Evolutionary conservation across 2,113 vertebrate species (phyloP), one percentile per base, ranked within the genome.

Genomic region (Edolisoma coerulescens): DNA sequence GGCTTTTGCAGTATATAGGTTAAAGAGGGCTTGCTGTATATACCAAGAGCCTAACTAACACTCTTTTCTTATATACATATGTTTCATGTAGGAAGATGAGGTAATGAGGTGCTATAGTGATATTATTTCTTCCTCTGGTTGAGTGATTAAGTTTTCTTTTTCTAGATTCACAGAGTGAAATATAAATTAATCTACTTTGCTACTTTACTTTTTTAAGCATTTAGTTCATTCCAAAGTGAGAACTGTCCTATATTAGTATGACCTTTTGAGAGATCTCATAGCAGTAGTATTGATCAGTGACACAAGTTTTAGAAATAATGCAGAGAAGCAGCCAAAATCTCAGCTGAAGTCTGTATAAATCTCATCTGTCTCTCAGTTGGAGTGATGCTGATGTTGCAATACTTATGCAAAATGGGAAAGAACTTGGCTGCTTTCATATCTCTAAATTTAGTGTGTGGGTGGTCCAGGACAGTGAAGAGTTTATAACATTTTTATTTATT

Each of bases 151-250:
- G 91, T 93, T 89, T 84, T 84, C 61, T 85, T 87, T 80, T 87
- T 74, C 52, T 81, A 75, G 52, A 60, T 83, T 85, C 47, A 77
- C 28, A 59, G 47, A 75, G 18, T 88, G 60, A 95, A 81, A 84
- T 84, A 80, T 50, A 78, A 92, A 92, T 89, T 69, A 87, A 27
- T 84, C 13, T 49, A 45, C 33, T 87, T 87, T 93, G 27, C 33
- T 89, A 37, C 63, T 87, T 93, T 78, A 80, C 52, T 41, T 92
- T 71, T 90, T 89, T 18, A 94, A 96, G 76, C 47, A 76, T 81
- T 64, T 91, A 79, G 65, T 92, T 97, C 35, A 93, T 96, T 95
- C 84, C 85, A 73, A 32, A 95, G 56, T 93, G 70, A 92, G 93
- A 93, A 87, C 45, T 96, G 71, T 77, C 84, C 54, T 93, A 64